Base-by-base conservation (phyloP, 1,140 invertebrate genomes). In the Trichonephila clavipes region DNA sequence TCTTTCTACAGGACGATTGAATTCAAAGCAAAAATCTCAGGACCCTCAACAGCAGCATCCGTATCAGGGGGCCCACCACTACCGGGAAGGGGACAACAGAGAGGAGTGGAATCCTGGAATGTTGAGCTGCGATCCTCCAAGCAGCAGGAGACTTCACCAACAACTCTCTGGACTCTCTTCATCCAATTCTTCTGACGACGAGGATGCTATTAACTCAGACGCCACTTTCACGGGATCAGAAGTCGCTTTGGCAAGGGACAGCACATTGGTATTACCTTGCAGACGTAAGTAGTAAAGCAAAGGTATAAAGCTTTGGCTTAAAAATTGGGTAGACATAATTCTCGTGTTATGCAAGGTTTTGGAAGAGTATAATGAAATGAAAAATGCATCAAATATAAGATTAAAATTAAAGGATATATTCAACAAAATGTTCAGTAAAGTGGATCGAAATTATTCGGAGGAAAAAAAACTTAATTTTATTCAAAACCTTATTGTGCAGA, bases 171-270 rank as follows among this genome's bases (percentile, higher is more conserved):
- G 87, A 14, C 88, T 94, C 6, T 95, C 95, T 16, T 95, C 95
- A 14, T 95, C 95, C 3, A 90, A 88, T 24, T 88, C 94, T 34
- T 92, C 94, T 6, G 90, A 92, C 24, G 94, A 94, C 40, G 94
- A 94, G 6, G 94, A 94, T 69, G 95, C 95, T 40, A 95, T 95
- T 85, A 95, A 95, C 72, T 95, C 95, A 0, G 95, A 95, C 81
- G 95, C 95, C 16, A 95, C 95, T 4, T 95, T 94, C 90, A 95
- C 95, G 1, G 95, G 95, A 40, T 95, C 95, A 24, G 95, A 95
- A 82, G 88, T 95, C 21, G 95, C 94, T 44, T 86, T 94, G 8
- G 94, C 94, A 24, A 88, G 94, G 12, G 90, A 94, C 19, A 94
- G 86, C 44, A 95, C 94, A 0, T 21, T 94, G 24, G 86, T 94